Base-by-base conservation (phyloP, 2,797 vertebrate species). In the Poeciliopsis presidionis region DNA sequence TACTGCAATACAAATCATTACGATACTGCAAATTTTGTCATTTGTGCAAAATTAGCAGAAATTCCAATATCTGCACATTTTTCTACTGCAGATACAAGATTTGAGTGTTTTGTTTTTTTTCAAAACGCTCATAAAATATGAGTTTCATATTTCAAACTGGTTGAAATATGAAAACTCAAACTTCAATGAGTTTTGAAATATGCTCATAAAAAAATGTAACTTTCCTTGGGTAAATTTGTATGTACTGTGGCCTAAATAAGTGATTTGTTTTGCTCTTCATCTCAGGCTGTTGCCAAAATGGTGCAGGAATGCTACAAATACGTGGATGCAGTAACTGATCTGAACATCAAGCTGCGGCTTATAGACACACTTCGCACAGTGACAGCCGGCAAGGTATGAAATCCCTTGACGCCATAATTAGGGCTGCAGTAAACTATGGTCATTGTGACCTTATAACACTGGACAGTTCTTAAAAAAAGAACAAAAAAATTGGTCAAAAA, bases 281-380 rank as follows among this genome's bases (percentile, higher is more conserved):
- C 43, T 81, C 57, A 99, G 98, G 98, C 98, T 90, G 98, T 99
- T 93, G 98, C 97, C 86, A 99, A 99, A 95, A 99, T 99, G 98
- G 98, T 99, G 82, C 98, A 99, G 80, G 97, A 99, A 92, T 99
- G 98, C 93, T 99, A 97, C 93, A 96, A 97, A 76, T 99, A 99
- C 0, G 97, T 99, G 73, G 98, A 99, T 81, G 92, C 96, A 76
- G 85, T 97, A 89, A 97, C 95, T 85, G 98, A 99, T 89, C 91
- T 98, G 59, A 95, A 97, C 6, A 95, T 98, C 92, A 99, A 99
- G 93, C 95, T 99, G 89, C 94, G 96, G 74, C 94, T 99, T 76
- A 99, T 99, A 9, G 98, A 99, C 92, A 99, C 98, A 0, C 96
- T 99, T 80, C 95, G 98, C 57, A 98, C 97, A 41, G 98, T 99